A percentile compares a stretch with the other conserved stretches of the same genome.
Evolutionary conservation across 2,888 invertebrate genomes (phyloP).

Genomic region (Erebia palarica): DNA sequence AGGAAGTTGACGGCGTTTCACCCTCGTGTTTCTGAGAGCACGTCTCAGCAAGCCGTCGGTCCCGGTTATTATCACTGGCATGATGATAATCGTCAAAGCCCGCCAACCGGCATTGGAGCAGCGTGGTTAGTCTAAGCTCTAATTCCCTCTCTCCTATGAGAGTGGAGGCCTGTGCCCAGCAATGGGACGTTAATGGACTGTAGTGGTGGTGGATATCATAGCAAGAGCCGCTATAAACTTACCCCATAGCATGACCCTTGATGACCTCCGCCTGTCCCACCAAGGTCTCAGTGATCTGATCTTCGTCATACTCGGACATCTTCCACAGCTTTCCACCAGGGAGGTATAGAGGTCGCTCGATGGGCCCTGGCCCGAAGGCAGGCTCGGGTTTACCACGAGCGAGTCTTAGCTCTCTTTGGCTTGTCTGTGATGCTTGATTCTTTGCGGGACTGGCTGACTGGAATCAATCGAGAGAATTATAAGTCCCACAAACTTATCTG

Average conservation of each 20-base stretch:
- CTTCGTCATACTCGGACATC: conserved; percentile 93
- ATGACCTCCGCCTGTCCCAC: conserved; percentile 93
- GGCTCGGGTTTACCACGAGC: conserved; percentile 67
- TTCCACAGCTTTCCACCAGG: conserved; percentile 91
- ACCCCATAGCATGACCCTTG: conserved; percentile 93
- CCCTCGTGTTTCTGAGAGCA: too few relatives aligned
- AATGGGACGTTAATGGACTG: too few relatives aligned
- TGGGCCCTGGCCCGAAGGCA: conserved; percentile 84
- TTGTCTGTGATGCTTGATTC: background rate
- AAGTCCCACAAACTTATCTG: too few relatives aligned
- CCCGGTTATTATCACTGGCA: too few relatives aligned
- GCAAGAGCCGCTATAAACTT: background rate
- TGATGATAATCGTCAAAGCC: too few relatives aligned
- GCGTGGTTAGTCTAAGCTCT: too few relatives aligned
- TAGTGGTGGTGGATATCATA: too few relatives aligned
- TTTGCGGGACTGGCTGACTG: conserved; percentile 2
- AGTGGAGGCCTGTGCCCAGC: too few relatives aligned
- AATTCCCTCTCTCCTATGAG: too few relatives aligned
- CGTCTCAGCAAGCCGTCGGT: too few relatives aligned
- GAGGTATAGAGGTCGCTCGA: conserved; percentile 87
- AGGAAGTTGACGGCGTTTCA: too few relatives aligned
- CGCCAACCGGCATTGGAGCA: too few relatives aligned
- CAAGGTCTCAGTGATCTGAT: conserved; percentile 92
- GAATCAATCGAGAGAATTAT: conserved; percentile 20
- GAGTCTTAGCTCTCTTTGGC: background rate